Percentiles rank a stretch among this genome's conserved stretches.
Evolutionary conservation across 2,797 vertebrate species (phyloP).

Genomic region (Falco concolor): DNA sequence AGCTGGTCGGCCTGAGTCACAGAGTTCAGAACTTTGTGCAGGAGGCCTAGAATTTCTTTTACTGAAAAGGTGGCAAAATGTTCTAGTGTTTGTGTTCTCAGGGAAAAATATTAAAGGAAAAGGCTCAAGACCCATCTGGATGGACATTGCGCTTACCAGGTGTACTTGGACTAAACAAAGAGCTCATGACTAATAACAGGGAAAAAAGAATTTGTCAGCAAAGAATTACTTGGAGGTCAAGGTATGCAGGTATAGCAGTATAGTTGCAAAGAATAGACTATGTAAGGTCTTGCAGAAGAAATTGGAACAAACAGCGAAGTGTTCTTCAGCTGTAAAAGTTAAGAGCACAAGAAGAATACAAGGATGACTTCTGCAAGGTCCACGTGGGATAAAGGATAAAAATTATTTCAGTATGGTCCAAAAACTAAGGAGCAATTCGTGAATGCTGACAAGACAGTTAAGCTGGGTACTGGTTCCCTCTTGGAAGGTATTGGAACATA

Average conservation of each 20-base stretch:
- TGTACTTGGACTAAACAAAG: not conserved
- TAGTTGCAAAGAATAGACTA: not conserved
- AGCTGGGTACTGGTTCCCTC: not conserved
- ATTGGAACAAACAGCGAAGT: not conserved
- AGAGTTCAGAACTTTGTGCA: not conserved
- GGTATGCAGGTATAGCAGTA: not conserved
- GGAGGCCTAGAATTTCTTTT: not conserved
- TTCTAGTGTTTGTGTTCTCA: not conserved
- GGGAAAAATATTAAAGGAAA: not conserved
- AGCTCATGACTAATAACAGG: not conserved
- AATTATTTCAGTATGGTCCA: not conserved
- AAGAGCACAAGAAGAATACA: not conserved
- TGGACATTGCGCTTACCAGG: not conserved
- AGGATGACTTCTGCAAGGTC: not conserved
- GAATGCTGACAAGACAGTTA: not conserved
- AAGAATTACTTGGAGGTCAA: not conserved
- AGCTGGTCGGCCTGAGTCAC: not conserved
- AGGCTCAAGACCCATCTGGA: not conserved
- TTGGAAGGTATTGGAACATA: not conserved
- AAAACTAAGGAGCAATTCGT: not conserved
- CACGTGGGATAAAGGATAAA: not conserved
- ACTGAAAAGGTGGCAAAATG: not conserved
- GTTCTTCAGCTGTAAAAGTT: not conserved
- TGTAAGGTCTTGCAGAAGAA: not conserved
- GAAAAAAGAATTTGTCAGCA: not conserved